Percentiles rank a stretch among this genome's conserved stretches.
Evolutionary conservation across 2,888 invertebrate genomes (phyloP).

Genomic region (Drepanosiphum platanoidis): DNA sequence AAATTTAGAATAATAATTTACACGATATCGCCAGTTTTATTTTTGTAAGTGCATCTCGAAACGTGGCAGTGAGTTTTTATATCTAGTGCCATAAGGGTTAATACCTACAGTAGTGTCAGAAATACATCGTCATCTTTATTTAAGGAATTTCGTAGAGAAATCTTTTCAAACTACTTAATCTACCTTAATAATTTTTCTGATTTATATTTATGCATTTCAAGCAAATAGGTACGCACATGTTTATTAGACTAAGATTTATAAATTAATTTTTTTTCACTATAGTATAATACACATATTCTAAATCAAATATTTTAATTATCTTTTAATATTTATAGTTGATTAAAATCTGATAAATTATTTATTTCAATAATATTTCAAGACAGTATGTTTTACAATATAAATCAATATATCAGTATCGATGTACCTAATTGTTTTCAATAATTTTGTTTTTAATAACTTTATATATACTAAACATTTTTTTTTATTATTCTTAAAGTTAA

Average conservation of each 20-base stretch:
- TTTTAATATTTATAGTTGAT: too few species aligned
- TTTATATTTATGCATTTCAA: not conserved
- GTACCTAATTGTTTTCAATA: too few species aligned
- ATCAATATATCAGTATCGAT: too few species aligned
- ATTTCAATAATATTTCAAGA: too few species aligned
- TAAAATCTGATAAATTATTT: too few species aligned
- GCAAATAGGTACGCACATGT: not conserved
- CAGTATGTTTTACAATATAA: too few species aligned
- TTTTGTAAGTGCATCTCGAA: slow-evolving; percentile 21
- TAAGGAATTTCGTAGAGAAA: not conserved
- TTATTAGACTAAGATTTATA: not conserved
- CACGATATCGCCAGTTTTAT: slow-evolving; percentile 35
- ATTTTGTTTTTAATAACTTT: too few species aligned
- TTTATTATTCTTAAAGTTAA: too few species aligned
- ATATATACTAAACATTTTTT: too few species aligned
- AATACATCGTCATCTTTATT: slow-evolving; percentile 8
- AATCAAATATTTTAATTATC: too few species aligned
- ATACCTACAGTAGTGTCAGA: not conserved
- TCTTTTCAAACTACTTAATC: not conserved
- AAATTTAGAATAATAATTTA: slow-evolving; percentile 55
- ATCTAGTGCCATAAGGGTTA: not conserved
- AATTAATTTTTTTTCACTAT: not conserved
- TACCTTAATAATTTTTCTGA: not conserved
- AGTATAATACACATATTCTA: too few species aligned
- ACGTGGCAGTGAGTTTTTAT: slow-evolving; percentile 28